Conservation (phyloP, 2,797 vertebrate genomes). For the Danio aesculapii region DNA sequence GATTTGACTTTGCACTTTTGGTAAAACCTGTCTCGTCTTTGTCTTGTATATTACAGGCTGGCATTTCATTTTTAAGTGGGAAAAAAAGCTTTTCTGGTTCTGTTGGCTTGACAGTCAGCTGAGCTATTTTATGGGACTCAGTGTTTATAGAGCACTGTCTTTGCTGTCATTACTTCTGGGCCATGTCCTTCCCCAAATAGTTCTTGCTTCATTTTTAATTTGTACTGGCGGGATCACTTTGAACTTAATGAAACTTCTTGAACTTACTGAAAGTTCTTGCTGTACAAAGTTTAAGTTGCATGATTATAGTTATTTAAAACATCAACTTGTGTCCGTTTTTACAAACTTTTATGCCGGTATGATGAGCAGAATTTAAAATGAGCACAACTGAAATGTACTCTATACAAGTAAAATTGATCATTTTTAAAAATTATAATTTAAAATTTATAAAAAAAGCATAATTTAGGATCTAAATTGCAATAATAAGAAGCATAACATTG, state of each 20-base stretch:
- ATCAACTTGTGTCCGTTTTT: background rate
- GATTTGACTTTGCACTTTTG: background rate
- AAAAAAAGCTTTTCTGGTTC: conserved; percentile 17
- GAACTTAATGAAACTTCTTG: conserved; percentile 38
- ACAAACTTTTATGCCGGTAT: background rate
- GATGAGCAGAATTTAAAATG: background rate
- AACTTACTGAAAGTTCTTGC: conserved; percentile 6
- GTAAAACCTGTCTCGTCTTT: conserved; percentile 8
- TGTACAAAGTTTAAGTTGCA: conserved; percentile 2
- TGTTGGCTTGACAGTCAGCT: conserved; percentile 36
- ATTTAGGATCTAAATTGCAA: background rate
- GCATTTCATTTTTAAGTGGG: background rate
- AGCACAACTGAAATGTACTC: too few species aligned
- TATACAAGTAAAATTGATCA: too few species aligned
- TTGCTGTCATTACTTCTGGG: conserved; percentile 37
- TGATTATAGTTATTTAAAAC: conserved; percentile 15
- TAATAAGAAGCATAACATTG: background rate
- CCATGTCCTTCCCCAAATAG: conserved; percentile 39
- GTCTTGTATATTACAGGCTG: conserved; percentile 30
- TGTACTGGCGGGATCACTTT: conserved; percentile 45
- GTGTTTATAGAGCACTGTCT: conserved; percentile 51
- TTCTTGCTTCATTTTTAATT: conserved; percentile 41
- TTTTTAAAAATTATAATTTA: too few species aligned
- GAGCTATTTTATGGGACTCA: conserved; percentile 3
- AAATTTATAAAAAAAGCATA: too few species aligned